Conservation (phyloP, 2,888 invertebrate species). For the Marasmarcha lunaedactyla region DNA sequence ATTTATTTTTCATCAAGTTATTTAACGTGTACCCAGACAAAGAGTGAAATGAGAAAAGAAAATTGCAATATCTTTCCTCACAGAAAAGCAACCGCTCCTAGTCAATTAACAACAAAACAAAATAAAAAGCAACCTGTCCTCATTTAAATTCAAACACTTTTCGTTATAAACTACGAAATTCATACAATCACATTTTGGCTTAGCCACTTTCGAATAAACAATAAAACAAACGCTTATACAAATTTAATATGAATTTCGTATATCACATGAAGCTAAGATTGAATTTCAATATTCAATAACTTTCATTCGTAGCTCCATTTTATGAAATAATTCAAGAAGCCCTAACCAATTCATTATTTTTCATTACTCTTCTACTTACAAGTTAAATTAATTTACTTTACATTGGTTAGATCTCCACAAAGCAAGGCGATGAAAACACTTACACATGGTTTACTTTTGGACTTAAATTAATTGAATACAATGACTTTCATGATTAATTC, state of each 20-base stretch:
- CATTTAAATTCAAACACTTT: constrained; percentile 28
- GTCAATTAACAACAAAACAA: constrained; percentile 19
- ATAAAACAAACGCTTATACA: neutral
- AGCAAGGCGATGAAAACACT: neutral
- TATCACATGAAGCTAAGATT: neutral
- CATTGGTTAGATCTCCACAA: neutral
- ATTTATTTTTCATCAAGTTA: too few species aligned
- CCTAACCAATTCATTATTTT: neutral
- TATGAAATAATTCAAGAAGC: neutral
- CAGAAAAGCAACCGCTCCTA: too few species aligned
- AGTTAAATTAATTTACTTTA: neutral
- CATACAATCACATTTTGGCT: constrained; percentile 1
- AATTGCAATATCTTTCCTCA: too few species aligned
- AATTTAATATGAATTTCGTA: neutral
- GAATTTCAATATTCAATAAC: too few species aligned
- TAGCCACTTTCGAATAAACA: neutral
- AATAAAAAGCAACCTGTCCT: constrained; percentile 24
- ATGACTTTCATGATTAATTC: too few species aligned
- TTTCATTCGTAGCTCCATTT: too few species aligned
- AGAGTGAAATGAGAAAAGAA: too few species aligned
- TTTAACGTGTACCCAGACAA: too few species aligned
- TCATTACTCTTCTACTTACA: neutral
- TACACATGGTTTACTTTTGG: too few species aligned
- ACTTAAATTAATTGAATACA: too few species aligned
- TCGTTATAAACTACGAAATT: neutral